Evolutionary conservation across 1,140 invertebrate genomes (phyloP).

Genomic region (Conus betulinus): DNA sequence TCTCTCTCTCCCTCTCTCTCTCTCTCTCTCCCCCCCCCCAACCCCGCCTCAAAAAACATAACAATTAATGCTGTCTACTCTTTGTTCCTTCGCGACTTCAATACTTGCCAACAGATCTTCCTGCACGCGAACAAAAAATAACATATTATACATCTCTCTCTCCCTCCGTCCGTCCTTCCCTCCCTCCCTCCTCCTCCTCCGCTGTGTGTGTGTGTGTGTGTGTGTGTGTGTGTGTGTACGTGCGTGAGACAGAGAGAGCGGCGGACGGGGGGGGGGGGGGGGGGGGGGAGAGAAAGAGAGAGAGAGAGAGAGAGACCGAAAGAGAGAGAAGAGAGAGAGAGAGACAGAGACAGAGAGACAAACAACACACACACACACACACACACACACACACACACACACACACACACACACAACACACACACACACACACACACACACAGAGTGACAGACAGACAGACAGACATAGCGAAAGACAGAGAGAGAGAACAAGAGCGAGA

Average conservation of each 20-base stretch:
- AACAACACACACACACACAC: neutral
- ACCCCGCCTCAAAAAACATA: too few species aligned
- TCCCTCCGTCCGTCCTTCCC: too few species aligned
- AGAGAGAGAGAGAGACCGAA: neutral
- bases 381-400: neutral
- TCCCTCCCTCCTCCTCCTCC: too few species aligned
- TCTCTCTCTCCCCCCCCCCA: too few species aligned
- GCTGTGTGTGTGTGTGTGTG: too few species aligned
- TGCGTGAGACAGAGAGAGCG: neutral
- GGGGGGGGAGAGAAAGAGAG: neutral
- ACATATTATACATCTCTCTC: too few species aligned
- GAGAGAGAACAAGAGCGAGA: neutral
- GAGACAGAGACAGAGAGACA: neutral
- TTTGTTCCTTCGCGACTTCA: too few species aligned
- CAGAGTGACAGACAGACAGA: neutral
- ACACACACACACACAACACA: neutral
- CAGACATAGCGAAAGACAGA: conserved; percentile 10
- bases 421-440: neutral
- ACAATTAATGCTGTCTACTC: too few species aligned
- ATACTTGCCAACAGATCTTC: too few species aligned
- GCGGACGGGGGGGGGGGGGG: neutral
- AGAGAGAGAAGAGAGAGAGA: conserved; percentile 16
- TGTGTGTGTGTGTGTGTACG: too few species aligned
- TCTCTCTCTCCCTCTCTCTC: too few species aligned
- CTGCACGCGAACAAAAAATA: too few species aligned